Evolutionary conservation across 2,797 vertebrate genomes (phyloP), one percentile per base, ranked within the genome.

Genomic region (Rallus crepitans): DNA sequence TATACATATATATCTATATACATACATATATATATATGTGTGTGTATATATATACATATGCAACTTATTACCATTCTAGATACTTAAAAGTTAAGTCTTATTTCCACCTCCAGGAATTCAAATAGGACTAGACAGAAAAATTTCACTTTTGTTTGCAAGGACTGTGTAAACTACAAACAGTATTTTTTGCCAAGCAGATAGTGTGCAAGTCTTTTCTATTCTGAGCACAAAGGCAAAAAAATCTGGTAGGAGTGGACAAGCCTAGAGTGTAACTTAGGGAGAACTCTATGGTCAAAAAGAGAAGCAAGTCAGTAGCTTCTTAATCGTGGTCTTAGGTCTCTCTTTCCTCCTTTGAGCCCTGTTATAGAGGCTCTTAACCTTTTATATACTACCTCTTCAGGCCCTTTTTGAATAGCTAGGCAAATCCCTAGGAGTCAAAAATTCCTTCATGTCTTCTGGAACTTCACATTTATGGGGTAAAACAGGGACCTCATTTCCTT

Each of bases 81-180:
- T 52, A 63, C 69, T 82, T 82, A 30, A 59, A 89, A 92, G n/a
- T 24, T 77, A 48, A 94, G 63, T 82, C 37, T 64, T 4, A 70
- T 63, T 95, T 93, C 39, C 19, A 76, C 73, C 77, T 84, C 45
- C 39, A 89, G 48, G 75, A 94, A 90, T 50, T 52, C 61, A 95
- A 94, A 95, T 12, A 93, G 33, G 48, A 83, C 39, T 24, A 93
- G 18, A 70, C 7, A 61, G 68, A 83, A 94, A 88, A 33, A 3
- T 91, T 90, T 66, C 7, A 21, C 11, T 85, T 78, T 72, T 63
- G 10, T 31, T 86, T 76, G 84, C 75, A 87, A 60, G 52, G 16
- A 18, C 30, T 84, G 55, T 15, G 86, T 64, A 64, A 68, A 56
- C 53, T 75, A 47, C 12, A 35, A 39, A 57, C 64, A 69, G 63